phyloP scores from a whole-genome alignment of 2,888 invertebrate species.

The Crioceris asparagi region DNA sequence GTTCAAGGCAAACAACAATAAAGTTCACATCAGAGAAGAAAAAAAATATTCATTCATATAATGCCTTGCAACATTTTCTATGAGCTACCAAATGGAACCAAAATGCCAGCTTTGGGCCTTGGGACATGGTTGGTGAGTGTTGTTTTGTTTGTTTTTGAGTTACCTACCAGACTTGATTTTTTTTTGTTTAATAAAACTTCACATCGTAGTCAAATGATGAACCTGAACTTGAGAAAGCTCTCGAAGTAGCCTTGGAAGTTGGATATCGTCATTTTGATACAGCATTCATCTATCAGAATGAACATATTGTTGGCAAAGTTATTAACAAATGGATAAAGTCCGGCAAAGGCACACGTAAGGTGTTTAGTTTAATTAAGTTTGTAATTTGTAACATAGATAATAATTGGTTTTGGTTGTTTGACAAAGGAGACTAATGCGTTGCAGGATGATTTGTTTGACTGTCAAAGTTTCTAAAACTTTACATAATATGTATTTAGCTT shows the following conservation, averaged over 20 bases:
- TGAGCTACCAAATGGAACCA: slow-evolving; percentile 43
- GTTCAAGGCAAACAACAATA: no score
- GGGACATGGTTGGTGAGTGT: slow-evolving; percentile 21
- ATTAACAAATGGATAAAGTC: slow-evolving; percentile 56
- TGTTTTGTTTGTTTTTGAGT: no score
- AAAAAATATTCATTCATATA: no score
- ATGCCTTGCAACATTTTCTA: no score
- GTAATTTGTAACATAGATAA: slow-evolving; percentile 42
- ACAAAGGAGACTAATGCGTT: no score
- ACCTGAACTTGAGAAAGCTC: slow-evolving; percentile 49
- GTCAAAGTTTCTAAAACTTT: no score
- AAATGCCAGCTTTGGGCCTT: slow-evolving; percentile 22
- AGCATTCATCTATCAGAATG: slow-evolving; percentile 65
- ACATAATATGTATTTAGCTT: no score
- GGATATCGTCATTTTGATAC: slow-evolving; percentile 76
- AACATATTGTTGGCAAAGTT: slow-evolving; percentile 58
- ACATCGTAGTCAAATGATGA: slow-evolving; percentile 48
- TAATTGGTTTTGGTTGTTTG: slow-evolving; percentile 43
- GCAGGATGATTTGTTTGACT: no score
- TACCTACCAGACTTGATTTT: no score
- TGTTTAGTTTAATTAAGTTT: slow-evolving; percentile 67
- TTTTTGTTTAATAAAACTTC: no score
- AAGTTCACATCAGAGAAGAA: no score
- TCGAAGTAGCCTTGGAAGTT: slow-evolving; percentile 54
- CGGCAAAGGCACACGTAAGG: slow-evolving; percentile 47